These are phyloP conservation scores for Drosophila tanythrix DNA, from an alignment of 2,888 invertebrate genomes.

Conservation along the genomic window DNA sequence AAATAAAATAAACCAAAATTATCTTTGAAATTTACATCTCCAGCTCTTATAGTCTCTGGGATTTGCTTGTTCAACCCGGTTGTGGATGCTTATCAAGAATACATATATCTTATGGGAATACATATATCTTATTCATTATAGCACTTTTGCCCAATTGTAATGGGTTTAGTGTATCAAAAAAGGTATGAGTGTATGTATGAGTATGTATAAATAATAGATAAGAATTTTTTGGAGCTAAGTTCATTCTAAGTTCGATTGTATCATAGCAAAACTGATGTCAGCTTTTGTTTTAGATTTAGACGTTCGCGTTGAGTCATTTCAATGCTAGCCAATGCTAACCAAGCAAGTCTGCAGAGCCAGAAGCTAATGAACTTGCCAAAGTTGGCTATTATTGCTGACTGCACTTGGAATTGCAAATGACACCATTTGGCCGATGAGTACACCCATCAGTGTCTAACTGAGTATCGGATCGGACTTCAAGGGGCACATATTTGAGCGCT, in stretches of 20 bases:
- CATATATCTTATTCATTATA: too few species aligned
- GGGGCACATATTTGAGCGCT: constrained; percentile 42
- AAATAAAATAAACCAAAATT: too few species aligned
- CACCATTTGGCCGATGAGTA: constrained; percentile 21
- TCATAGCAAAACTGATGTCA: constrained; percentile 8
- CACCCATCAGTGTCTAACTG: background rate
- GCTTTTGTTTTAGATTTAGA: background rate
- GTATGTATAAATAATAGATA: background rate
- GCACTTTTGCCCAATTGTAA: background rate
- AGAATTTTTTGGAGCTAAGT: background rate
- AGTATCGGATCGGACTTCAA: constrained; percentile 23
- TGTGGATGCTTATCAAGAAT: background rate
- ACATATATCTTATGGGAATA: background rate
- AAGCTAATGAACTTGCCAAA: constrained; percentile 54
- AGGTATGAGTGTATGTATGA: background rate
- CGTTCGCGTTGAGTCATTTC: constrained; percentile 10
- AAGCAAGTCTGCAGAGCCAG: constrained; percentile 19
- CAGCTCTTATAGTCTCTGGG: background rate
- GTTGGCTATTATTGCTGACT: constrained; percentile 31
- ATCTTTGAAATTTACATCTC: background rate
- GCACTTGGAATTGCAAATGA: constrained; percentile 37
- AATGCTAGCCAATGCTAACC: constrained; percentile 22
- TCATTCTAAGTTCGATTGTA: background rate
- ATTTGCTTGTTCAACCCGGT: background rate
- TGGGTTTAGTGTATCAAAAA: background rate